Evolutionary conservation across 2,797 vertebrate genomes (phyloP).

Genomic region (Ficedula albicollis): DNA sequence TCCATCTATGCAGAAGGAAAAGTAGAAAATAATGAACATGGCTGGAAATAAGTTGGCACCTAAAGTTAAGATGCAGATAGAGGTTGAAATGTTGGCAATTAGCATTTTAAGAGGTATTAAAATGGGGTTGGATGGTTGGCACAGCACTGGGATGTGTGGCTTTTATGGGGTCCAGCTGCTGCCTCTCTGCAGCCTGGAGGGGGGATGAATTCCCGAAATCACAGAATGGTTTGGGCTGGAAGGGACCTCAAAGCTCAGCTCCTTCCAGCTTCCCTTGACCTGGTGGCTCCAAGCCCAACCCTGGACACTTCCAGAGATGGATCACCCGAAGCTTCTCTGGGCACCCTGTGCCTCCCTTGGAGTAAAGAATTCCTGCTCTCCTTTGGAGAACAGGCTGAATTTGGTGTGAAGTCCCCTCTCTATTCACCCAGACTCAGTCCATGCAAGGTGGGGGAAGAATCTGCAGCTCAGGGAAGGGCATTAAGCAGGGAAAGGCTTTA

Average conservation of each 20-base stretch:
- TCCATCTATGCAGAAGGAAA: background rate
- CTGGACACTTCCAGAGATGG: background rate
- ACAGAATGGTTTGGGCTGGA: background rate
- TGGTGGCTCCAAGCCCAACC: background rate
- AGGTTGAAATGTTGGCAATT: background rate
- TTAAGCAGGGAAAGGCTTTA: background rate
- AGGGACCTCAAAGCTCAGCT: background rate
- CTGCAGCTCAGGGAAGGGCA: background rate
- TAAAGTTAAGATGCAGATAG: background rate
- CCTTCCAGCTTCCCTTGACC: background rate
- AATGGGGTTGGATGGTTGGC: background rate
- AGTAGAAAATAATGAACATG: background rate
- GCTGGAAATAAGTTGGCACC: background rate
- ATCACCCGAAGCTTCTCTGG: background rate
- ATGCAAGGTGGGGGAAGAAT: background rate
- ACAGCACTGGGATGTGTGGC: accelerated
- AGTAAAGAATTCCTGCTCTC: background rate
- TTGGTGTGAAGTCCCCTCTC: background rate
- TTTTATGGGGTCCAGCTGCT: background rate
- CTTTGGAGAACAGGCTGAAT: background rate
- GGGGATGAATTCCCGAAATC: background rate
- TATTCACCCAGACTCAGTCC: background rate
- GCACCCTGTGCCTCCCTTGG: background rate
- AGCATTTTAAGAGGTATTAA: background rate
- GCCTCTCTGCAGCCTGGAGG: background rate